Evolutionary conservation across 92 coral and sea anemone species (phyloP).

Genomic region (Isaurus tuberculatus): DNA sequence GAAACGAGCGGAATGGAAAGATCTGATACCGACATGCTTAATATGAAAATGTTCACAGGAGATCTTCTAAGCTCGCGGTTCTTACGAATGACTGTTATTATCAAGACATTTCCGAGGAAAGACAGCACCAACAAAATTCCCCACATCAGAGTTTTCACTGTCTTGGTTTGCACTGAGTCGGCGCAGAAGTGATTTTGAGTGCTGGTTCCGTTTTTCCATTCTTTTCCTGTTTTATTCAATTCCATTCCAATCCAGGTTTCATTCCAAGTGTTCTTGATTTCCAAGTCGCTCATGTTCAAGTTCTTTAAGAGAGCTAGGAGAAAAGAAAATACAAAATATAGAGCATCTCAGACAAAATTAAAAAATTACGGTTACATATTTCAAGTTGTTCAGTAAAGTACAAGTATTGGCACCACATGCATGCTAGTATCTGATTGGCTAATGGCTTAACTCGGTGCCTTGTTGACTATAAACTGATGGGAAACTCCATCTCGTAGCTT

Average conservation of each 20-base stretch:
- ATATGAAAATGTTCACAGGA: conserved; percentile 12
- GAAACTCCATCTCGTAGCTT: too few species aligned
- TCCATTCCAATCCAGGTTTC: neutral
- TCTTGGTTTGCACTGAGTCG: neutral
- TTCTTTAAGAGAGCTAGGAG: neutral
- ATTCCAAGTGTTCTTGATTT: neutral
- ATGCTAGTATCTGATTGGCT: too few species aligned
- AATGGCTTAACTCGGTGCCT: too few species aligned
- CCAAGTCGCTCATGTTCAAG: conserved; percentile 7
- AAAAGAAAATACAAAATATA: too few species aligned
- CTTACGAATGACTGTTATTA: conserved; percentile 8
- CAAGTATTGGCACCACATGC: too few species aligned
- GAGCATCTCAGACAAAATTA: neutral
- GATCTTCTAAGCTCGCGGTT: conserved; percentile 14
- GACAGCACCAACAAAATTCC: neutral
- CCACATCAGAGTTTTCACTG: conserved; percentile 19
- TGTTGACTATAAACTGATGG: too few species aligned
- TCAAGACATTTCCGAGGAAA: conserved; percentile 8
- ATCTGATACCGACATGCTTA: conserved; percentile 37
- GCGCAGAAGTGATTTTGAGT: neutral
- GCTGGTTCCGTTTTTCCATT: conserved; percentile 1
- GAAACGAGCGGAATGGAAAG: conserved; percentile 4
- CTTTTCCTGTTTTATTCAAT: neutral
- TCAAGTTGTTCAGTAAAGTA: too few species aligned
- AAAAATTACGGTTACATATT: neutral